Percentiles rank a stretch among this genome's conserved stretches.
Evolutionary conservation across 2,113 vertebrate genomes (phyloP).

Genomic region (Plecturocebus donacophilus): DNA sequence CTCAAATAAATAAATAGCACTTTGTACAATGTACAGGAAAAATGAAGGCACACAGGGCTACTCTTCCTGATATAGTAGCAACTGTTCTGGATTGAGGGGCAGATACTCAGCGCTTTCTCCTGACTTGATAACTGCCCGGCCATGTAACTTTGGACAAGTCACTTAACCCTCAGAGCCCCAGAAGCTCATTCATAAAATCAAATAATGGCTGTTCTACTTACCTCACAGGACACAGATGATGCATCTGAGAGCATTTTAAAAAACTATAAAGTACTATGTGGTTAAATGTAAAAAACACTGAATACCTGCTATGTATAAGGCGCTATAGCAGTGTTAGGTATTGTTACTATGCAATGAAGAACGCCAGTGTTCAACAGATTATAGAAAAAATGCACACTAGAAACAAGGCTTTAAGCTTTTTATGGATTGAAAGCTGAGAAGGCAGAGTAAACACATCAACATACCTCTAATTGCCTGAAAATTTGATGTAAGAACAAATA

Average conservation of each 20-base stretch:
- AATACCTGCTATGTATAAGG: neutral
- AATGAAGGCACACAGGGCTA: neutral
- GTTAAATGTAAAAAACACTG: neutral
- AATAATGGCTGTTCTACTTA: too few relatives aligned
- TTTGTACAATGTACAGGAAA: neutral
- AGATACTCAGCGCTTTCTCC: neutral
- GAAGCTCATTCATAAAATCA: neutral
- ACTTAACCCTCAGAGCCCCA: neutral
- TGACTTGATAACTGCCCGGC: neutral
- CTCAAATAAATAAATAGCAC: neutral
- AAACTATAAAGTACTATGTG: neutral
- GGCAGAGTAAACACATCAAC: neutral
- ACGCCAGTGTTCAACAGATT: neutral
- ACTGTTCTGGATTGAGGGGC: neutral
- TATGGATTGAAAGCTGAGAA: neutral
- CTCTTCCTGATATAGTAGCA: neutral
- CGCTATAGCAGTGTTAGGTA: neutral
- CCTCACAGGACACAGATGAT: neutral
- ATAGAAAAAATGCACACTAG: neutral
- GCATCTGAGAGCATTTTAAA: neutral
- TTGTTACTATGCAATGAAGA: neutral
- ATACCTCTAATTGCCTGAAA: slow-evolving; percentile 95
- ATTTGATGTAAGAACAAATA: slow-evolving; percentile 96
- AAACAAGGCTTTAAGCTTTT: neutral
- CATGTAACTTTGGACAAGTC: neutral